phyloP scores from a whole-genome alignment of 2,113 vertebrate genomes.

The Menidia beryllina region DNA sequence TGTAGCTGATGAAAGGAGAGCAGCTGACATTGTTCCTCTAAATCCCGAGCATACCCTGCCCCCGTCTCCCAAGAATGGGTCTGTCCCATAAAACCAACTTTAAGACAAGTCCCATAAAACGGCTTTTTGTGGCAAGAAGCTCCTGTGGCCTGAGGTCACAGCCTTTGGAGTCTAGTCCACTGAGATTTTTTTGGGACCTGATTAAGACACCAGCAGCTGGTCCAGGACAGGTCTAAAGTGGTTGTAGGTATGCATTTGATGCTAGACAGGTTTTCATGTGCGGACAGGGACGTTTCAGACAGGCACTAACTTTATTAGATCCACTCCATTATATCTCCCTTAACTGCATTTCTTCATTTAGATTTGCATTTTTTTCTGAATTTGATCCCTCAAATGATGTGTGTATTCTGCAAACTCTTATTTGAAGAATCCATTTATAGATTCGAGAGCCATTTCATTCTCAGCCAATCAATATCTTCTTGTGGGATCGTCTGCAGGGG shows the following conservation, averaged over 20 bases:
- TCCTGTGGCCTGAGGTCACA: slow-evolving; percentile 37
- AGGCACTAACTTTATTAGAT: slow-evolving; percentile 1
- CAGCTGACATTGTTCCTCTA: slow-evolving; percentile 32
- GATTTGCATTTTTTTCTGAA: not conserved
- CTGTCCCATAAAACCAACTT: slow-evolving; percentile 56
- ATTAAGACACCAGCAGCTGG: not conserved
- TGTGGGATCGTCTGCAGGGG: slow-evolving; percentile 13
- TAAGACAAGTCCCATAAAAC: slow-evolving; percentile 17
- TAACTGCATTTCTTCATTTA: not conserved
- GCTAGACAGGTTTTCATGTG: not conserved
- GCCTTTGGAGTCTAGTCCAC: not conserved
- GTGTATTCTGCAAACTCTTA: not conserved
- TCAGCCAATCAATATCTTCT: slow-evolving; percentile 44
- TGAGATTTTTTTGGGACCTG: slow-evolving; percentile 1
- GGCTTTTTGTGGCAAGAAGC: no score
- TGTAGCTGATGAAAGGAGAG: slow-evolving; percentile 22
- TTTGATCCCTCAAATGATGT: not conserved
- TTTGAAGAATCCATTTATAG: slow-evolving; percentile 31
- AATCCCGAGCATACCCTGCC: slow-evolving; percentile 17
- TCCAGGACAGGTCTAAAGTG: not conserved
- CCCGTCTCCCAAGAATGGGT: slow-evolving; percentile 18
- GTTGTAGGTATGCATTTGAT: no score
- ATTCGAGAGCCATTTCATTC: slow-evolving; percentile 58
- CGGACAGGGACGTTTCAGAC: not conserved
- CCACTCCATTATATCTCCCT: not conserved